phyloP scores from a whole-genome alignment of 1,140 invertebrate species.

The Metopolophium dirhodum region DNA sequence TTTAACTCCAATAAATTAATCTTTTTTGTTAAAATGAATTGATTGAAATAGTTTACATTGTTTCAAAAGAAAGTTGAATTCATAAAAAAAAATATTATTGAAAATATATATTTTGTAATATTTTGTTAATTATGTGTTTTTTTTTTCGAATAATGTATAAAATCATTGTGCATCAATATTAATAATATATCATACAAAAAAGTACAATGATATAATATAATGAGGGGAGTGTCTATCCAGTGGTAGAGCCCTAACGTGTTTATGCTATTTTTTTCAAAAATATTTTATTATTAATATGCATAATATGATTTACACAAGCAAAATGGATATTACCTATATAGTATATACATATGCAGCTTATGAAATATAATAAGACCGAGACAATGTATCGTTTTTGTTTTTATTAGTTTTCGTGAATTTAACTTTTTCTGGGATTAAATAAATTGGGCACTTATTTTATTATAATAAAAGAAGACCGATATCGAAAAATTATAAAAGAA shows the following conservation, averaged over 20 bases:
- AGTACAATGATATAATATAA: not conserved
- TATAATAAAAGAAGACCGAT: too few relatives aligned
- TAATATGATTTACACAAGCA: too few relatives aligned
- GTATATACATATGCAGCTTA: too few relatives aligned
- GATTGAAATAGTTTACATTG: not conserved
- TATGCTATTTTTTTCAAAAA: too few relatives aligned
- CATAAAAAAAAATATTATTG: not conserved
- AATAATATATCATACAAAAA: not conserved
- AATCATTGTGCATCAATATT: not conserved
- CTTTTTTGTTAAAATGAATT: not conserved
- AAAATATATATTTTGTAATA: not conserved
- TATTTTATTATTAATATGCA: too few relatives aligned
- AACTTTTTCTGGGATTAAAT: not conserved
- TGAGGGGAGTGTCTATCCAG: not conserved
- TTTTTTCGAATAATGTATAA: not conserved
- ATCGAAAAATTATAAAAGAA: too few relatives aligned
- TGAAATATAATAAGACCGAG: not conserved
- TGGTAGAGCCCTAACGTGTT: not conserved
- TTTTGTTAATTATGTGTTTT: too few relatives aligned
- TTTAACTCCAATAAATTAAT: not conserved
- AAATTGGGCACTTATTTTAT: too few relatives aligned
- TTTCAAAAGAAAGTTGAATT: not conserved
- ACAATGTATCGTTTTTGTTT: not conserved
- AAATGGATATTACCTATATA: too few relatives aligned
- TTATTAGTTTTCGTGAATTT: not conserved